Evolutionary conservation across 1,140 invertebrate genomes (phyloP).

Genomic region (Geopemphigus sp.): DNA sequence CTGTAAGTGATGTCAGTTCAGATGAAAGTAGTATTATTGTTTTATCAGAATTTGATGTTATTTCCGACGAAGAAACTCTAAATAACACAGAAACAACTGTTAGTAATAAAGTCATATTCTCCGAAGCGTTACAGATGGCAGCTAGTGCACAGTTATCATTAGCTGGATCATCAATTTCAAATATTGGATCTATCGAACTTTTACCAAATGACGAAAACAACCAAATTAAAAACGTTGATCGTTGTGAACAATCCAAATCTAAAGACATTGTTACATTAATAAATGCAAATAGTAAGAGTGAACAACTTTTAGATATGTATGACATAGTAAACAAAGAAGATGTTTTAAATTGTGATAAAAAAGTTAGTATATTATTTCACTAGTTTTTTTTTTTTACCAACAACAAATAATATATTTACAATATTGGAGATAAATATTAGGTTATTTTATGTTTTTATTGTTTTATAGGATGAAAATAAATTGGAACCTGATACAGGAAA

Average conservation of each 20-base stretch:
- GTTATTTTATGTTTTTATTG: background rate
- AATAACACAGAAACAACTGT: background rate
- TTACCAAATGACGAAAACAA: background rate
- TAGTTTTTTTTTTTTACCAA: background rate
- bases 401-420: background rate
- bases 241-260: background rate
- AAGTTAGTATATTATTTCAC: conserved; percentile 17
- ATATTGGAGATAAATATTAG: background rate
- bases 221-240: background rate
- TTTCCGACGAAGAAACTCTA: background rate
- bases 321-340: background rate
- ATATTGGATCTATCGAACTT: background rate
- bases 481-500: background rate
- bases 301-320: conserved; percentile 15
- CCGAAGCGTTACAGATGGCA: conserved; percentile 8
- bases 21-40: conserved; percentile 24
- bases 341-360: background rate
- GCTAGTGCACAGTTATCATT: background rate
- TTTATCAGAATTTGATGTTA: conserved; percentile 32
- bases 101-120: conserved; percentile 13
- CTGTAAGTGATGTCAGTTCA: conserved; percentile 9
- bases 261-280: background rate
- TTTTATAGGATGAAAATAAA: conserved; percentile 14
- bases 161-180: background rate
- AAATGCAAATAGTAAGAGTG: background rate